phyloP scores from a whole-genome alignment of 2,888 invertebrate genomes.

The Acanthoscelides obtectus region DNA sequence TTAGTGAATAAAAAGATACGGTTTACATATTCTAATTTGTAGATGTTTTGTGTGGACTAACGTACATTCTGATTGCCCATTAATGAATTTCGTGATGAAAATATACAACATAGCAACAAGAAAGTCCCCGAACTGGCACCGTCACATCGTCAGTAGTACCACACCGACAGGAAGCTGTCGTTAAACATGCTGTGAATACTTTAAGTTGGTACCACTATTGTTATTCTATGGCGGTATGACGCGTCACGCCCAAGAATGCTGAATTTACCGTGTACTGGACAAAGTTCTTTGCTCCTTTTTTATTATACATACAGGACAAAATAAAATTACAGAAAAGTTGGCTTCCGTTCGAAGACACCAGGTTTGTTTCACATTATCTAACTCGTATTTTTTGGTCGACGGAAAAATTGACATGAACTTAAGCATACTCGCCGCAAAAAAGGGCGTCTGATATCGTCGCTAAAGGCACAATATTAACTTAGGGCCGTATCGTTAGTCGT shows the following conservation, averaged over 20 bases:
- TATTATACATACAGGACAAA: background rate
- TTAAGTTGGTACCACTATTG: constrained; percentile 44
- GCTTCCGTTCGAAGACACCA: background rate
- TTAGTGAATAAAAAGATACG: background rate
- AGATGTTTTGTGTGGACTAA: background rate
- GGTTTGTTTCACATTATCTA: no score
- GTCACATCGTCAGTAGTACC: constrained; percentile 32
- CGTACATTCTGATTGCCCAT: background rate
- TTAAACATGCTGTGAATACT: constrained; percentile 43
- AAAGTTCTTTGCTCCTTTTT: constrained; percentile 16
- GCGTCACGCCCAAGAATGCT: constrained; percentile 46
- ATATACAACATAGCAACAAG: constrained; percentile 19
- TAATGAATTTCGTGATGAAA: constrained; percentile 6
- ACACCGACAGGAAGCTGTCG: constrained; percentile 44
- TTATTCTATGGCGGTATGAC: constrained; percentile 42
- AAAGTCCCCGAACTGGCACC: background rate
- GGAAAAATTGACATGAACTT: no score
- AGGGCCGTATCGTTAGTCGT: no score
- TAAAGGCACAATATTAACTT: no score
- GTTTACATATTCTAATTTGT: background rate
- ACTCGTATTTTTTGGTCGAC: no score
- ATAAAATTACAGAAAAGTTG: background rate
- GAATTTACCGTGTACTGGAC: constrained; percentile 20
- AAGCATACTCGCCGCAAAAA: no score
- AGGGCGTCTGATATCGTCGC: no score